Evolutionary conservation across 2,888 invertebrate genomes (phyloP), one percentile per base, ranked within the genome.

Genomic region (Ennomos erosarius): DNA sequence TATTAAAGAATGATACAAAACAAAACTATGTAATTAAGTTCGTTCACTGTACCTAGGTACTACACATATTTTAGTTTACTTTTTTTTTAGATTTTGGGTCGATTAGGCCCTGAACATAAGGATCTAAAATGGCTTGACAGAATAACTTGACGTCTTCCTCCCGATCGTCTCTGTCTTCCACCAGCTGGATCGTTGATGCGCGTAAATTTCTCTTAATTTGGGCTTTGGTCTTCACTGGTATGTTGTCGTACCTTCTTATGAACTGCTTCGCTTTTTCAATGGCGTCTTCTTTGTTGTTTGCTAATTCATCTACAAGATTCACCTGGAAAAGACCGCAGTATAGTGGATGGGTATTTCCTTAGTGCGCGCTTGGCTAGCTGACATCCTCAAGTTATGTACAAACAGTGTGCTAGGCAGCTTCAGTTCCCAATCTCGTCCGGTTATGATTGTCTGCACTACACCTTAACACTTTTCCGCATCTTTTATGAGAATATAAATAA

Each of bases 231-330:
- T 85, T 51, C 0, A 92, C 90, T 67, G 95, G 92, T 56, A 96
- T 93, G 64, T 93, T 94, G 42, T 93, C 90, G 82, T 94, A 96
- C 51, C 85, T 87, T 10, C 78, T 77, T 51, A 97, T 58, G 35
- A 58, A 58, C 16, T 52, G 37, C 39, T 58, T 58, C 35, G 52
- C 56, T 50, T 42, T 50, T 10, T 61, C 52, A 6, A 54, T 49
- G 13, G 59, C 49, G 12, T 54, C 51, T 37, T 56, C 45, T 55
- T 58, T 58, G 12, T 52, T 47, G 6, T 82, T 75, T 9, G 93
- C 95, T 33, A 95, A 75, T 80, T 96, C 95, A 86, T 97, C 97
- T 1, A 97, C 88, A 0, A 97, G 82, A 4, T 96, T 96, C 44
- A 95, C 87, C 56, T 56, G 36, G 1, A 37, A 67, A 26, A 8